These are phyloP conservation scores for Paraescarpia echinospica DNA, from an alignment of 1,140 invertebrate species.

Conservation along the genomic window DNA sequence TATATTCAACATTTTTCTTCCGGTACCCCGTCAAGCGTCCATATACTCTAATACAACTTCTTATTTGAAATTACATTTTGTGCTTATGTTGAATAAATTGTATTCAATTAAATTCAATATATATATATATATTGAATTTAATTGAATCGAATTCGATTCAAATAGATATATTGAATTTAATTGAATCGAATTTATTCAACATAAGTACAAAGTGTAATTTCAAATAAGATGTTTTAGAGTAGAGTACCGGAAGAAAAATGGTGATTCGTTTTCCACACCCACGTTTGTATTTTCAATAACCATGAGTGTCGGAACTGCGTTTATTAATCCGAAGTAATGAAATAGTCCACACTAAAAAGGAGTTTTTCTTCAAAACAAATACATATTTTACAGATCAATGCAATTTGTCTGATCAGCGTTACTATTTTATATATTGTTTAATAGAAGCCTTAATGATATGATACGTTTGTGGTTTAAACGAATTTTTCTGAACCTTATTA, in stretches of 20 bases:
- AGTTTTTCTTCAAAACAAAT: background rate
- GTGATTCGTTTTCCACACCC: background rate
- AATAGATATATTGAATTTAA: too few relatives aligned
- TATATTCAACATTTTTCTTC: too few relatives aligned
- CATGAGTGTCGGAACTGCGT: background rate
- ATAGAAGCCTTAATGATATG: background rate
- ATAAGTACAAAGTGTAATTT: too few relatives aligned
- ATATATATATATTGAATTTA: too few relatives aligned
- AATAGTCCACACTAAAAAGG: background rate
- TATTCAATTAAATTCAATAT: too few relatives aligned
- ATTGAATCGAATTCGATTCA: too few relatives aligned
- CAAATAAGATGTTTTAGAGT: too few relatives aligned
- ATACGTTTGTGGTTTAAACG: background rate
- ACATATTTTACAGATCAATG: background rate
- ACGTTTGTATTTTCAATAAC: background rate
- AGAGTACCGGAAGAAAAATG: background rate
- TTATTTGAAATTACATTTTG: too few relatives aligned
- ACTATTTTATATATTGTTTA: background rate
- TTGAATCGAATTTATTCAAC: too few relatives aligned
- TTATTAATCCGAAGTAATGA: background rate
- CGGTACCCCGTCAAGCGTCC: too few relatives aligned
- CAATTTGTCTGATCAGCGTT: background rate
- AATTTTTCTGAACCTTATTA: background rate
- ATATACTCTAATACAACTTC: too few relatives aligned
- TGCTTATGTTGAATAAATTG: too few relatives aligned